These are phyloP conservation scores for Nemotelus nigrinus DNA, from an alignment of 2,888 invertebrate species.

Conservation along the genomic window DNA sequence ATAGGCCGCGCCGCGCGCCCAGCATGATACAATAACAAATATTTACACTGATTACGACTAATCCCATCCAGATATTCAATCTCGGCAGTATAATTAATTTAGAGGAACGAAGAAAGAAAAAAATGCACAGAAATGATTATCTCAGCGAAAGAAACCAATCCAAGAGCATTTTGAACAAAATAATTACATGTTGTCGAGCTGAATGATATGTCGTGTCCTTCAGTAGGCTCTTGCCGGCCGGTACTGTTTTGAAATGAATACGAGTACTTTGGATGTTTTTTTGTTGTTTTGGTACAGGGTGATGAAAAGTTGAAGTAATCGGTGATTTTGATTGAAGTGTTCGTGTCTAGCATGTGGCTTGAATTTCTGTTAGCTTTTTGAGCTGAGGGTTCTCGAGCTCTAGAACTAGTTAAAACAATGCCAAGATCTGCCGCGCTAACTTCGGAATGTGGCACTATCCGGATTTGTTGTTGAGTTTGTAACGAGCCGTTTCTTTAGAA, in stretches of 20 bases:
- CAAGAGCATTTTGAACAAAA: slow-evolving; percentile 44
- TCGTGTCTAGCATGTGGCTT: not conserved
- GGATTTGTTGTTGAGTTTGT: too few relatives aligned
- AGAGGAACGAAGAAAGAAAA: slow-evolving; percentile 15
- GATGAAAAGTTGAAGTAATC: slow-evolving; percentile 11
- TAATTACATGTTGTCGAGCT: slow-evolving; percentile 49
- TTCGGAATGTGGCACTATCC: too few relatives aligned
- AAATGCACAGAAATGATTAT: slow-evolving; percentile 20
- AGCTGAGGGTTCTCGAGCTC: too few relatives aligned
- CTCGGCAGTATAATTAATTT: slow-evolving; percentile 34
- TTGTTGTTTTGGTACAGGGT: slow-evolving; percentile 9
- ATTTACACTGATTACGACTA: slow-evolving; percentile 42
- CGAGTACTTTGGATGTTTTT: not conserved
- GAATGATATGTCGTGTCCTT: slow-evolving; percentile 48
- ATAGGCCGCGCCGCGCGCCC: not conserved
- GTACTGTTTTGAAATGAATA: not conserved
- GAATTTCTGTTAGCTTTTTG: too few relatives aligned
- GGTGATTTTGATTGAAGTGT: not conserved
- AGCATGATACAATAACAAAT: slow-evolving; percentile 41
- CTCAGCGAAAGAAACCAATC: slow-evolving; percentile 5
- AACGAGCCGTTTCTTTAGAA: too few relatives aligned
- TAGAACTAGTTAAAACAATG: too few relatives aligned
- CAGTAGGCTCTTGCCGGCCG: not conserved
- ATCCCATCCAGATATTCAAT: slow-evolving; percentile 28
- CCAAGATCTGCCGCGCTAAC: too few relatives aligned